These are phyloP conservation scores for Aphidoletes aphidimyza DNA, from an alignment of 2,888 invertebrate species.

Conservation along the genomic window DNA sequence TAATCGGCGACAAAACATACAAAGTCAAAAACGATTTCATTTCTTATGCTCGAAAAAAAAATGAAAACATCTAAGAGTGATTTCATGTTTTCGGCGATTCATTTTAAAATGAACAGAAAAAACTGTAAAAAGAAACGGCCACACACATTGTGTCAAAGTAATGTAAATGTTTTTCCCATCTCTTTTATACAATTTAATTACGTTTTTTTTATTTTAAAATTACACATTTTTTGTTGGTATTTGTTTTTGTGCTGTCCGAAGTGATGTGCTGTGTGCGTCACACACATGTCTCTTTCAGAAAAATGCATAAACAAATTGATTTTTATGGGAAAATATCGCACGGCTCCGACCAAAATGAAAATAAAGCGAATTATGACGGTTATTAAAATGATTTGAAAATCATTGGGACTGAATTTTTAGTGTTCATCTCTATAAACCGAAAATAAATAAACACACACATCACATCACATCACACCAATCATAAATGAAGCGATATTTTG, in stretches of 20 bases:
- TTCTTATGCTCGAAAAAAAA: background rate
- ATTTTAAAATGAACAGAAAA: background rate
- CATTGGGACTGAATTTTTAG: background rate
- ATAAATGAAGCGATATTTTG: background rate
- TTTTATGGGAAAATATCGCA: slow-evolving; percentile 35
- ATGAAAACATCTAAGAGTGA: background rate
- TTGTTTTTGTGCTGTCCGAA: background rate
- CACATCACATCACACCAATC: background rate
- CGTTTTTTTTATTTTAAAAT: background rate
- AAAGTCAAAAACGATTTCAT: background rate
- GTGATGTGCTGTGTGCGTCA: background rate
- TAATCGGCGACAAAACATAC: background rate
- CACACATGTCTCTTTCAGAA: background rate
- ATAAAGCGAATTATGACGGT: slow-evolving; percentile 25
- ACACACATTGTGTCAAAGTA: slow-evolving; percentile 17
- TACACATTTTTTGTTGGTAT: background rate
- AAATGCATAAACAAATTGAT: background rate
- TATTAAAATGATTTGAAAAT: slow-evolving; percentile 9
- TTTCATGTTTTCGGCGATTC: background rate
- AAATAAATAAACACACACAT: slow-evolving; percentile 33
- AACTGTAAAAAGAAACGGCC: background rate
- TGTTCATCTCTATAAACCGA: slow-evolving; percentile 4
- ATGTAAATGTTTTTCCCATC: background rate
- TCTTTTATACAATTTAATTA: slow-evolving; percentile 10
- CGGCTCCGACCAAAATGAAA: slow-evolving; percentile 23